phyloP scores from a whole-genome alignment of 1,140 invertebrate genomes.

The Ooceraea biroi region DNA sequence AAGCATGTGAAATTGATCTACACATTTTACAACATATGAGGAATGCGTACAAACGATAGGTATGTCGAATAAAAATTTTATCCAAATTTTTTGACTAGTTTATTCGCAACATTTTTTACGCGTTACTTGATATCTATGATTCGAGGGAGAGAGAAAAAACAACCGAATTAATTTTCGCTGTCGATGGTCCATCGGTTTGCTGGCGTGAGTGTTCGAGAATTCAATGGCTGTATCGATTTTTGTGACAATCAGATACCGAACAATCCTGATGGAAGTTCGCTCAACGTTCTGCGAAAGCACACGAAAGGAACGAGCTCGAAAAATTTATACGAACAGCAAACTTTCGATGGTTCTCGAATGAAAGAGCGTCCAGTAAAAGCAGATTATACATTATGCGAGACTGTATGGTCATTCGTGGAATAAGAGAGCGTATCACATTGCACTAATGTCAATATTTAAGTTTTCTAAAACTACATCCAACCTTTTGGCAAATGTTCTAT shows the following conservation, averaged over 20 bases:
- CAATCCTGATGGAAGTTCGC: constrained; percentile 3
- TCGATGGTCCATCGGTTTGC: constrained; percentile 23
- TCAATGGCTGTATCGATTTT: constrained; percentile 45
- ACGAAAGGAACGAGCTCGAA: background rate
- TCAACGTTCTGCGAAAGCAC: background rate
- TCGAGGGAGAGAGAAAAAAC: constrained; percentile 5
- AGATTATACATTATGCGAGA: background rate
- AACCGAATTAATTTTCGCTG: constrained; percentile 23
- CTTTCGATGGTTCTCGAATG: background rate
- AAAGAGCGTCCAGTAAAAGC: background rate
- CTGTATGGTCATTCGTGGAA: background rate
- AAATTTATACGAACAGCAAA: background rate
- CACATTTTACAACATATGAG: too few species aligned
- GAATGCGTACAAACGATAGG: background rate
- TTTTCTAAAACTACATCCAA: background rate
- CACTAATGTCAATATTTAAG: background rate
- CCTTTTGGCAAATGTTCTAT: background rate
- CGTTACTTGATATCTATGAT: constrained; percentile 10
- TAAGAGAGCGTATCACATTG: background rate
- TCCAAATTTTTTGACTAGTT: constrained; percentile 5
- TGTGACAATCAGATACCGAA: constrained; percentile 14
- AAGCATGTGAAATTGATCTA: background rate
- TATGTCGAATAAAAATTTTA: constrained; percentile 7
- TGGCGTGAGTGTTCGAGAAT: constrained; percentile 1
- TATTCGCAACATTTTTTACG: constrained; percentile 8